These are phyloP conservation scores for Percopsis omiscomaycus DNA, from an alignment of 2,797 vertebrate genomes.

Conservation along the genomic window DNA sequence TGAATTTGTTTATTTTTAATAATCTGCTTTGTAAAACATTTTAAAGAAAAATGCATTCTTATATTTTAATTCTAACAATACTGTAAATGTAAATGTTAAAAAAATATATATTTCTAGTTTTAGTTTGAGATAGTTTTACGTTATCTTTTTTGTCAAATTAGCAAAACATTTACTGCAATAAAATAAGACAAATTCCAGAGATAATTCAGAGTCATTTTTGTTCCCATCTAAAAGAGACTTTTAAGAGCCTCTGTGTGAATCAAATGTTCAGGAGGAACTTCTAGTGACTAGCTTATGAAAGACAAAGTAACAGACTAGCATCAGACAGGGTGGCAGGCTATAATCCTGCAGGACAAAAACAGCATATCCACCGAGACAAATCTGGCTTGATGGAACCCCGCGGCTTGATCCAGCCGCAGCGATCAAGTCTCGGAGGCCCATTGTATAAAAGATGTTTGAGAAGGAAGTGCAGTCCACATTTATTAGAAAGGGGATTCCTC, in stretches of 20 bases:
- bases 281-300: constrained; percentile 24
- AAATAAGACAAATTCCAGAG: constrained; percentile 1
- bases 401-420: constrained; percentile 59
- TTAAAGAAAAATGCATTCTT: too few species aligned
- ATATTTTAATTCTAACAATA: too few species aligned
- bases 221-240: too few species aligned
- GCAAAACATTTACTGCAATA: background rate
- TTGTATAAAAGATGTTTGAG: constrained; percentile 52
- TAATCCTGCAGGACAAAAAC: constrained; percentile 68
- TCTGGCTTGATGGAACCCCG: constrained; percentile 72
- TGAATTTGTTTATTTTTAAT: too few species aligned
- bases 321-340: constrained; percentile 57
- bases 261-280: constrained; percentile 25
- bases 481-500: constrained; percentile 55
- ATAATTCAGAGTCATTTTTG: background rate
- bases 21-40: too few species aligned
- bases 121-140: too few species aligned
- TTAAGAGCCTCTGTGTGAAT: constrained; percentile 14
- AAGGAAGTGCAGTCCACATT: constrained; percentile 62
- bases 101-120: too few species aligned
- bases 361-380: constrained; percentile 75
- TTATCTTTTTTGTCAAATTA: too few species aligned
- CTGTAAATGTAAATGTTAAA: too few species aligned
- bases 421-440: constrained; percentile 61
- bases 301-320: constrained; percentile 38